Evolutionary conservation across 2,888 invertebrate species (phyloP), one percentile per base, ranked within the genome.

Genomic region (Leptinotarsa peninsularis): DNA sequence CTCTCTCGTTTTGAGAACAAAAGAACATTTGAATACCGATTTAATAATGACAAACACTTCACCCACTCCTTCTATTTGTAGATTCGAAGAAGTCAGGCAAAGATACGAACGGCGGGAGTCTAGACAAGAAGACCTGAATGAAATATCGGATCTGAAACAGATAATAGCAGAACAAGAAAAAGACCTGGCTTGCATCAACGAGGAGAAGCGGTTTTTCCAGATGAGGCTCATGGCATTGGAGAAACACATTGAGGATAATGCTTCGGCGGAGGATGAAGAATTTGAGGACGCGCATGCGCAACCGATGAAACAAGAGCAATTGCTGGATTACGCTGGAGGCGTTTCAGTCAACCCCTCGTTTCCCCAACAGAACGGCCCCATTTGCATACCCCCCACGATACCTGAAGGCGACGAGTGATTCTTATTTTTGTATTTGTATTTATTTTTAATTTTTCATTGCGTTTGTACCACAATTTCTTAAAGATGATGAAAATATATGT

Each of bases 141-240:
- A 89, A 80, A 91, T 91, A 66, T 86, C 89, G 10, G 91, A 91
- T 77, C 83, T 91, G 68, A 88, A 89, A 50, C 89, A 89, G 80
- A 89, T 91, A n/a, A 89, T 91, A 70, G 90, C 91, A 49, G 90
- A 91, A 75, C 91, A 91, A 82, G 91, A 91, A 80, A 89, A 90
- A 76, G 91, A 91, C 83, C 84, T 91, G 67, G 89, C 90, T 52
- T 88, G 89, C 76, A 85, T 91, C 43, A 91, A 91, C 60, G 91
- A 91, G 85, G 90, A 91, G 74, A 88, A 91, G 82, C 87, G 91
- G 4, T 91, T 90, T 81, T 91, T 90, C 86, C 91, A 91, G 85
- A 89, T 91, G 84, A 89, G 90, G 80, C 80, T 88, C 76, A 87
- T 88, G 83, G 85, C 84, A 71, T 79, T 88, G 60, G 86, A 87